Percentiles rank a stretch among this genome's conserved stretches.
These are phyloP conservation scores for Cynocephalus volans DNA, from an alignment of 2,113 vertebrate species.

Conservation along the genomic window DNA sequence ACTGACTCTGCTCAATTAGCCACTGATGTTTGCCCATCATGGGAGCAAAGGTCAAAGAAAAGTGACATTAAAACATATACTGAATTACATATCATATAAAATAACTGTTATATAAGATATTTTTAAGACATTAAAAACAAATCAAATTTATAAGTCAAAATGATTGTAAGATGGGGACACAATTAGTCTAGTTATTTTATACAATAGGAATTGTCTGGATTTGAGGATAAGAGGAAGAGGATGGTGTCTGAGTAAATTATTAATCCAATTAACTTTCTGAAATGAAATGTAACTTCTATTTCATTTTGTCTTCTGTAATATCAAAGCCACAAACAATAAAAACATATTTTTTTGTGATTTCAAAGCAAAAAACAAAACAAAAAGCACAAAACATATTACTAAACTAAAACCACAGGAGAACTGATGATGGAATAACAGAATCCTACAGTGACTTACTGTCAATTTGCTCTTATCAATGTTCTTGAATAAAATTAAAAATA, in stretches of 20 bases:
- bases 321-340: neutral
- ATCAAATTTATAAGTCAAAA: neutral
- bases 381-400: neutral
- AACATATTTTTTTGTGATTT: neutral
- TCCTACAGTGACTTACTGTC: neutral
- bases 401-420: neutral
- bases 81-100: neutral
- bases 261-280: conserved; percentile 44
- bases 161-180: neutral
- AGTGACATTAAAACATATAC: conserved; percentile 19
- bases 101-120: neutral
- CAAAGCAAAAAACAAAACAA: neutral
- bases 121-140: conserved; percentile 11
- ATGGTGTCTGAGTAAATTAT: conserved; percentile 15
- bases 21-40: neutral
- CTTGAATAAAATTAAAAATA: conserved; percentile 45
- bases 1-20: neutral
- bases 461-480: neutral
- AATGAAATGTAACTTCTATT: neutral
- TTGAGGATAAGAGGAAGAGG: neutral
- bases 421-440: neutral
- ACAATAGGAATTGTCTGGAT: conserved; percentile 1
- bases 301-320: neutral
- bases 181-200: conserved; percentile 12
- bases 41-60: neutral